Percentiles rank a stretch among this genome's conserved stretches.
Evolutionary conservation across 2,113 vertebrate genomes (phyloP).

Genomic region (Chrysemys picta): DNA sequence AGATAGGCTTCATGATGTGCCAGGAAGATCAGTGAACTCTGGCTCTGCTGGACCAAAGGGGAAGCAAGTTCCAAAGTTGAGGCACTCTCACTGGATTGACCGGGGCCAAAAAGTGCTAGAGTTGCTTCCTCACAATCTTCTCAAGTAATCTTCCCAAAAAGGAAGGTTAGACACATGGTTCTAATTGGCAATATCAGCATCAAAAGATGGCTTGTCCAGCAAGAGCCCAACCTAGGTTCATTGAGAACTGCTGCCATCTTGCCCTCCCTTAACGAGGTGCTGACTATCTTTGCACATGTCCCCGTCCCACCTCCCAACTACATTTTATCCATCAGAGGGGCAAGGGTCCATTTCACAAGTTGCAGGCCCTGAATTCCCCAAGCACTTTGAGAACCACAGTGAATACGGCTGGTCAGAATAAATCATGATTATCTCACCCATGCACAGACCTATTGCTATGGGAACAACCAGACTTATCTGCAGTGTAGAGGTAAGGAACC

Average conservation of each 20-base stretch:
- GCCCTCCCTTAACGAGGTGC: background rate
- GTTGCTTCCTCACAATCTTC: background rate
- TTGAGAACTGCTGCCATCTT: background rate
- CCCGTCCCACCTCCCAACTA: background rate
- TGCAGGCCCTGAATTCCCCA: constrained; percentile 24
- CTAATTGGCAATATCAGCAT: background rate
- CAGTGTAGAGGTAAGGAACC: constrained; percentile 38
- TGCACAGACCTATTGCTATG: constrained; percentile 25
- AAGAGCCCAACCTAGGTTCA: background rate
- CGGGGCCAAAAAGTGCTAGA: background rate
- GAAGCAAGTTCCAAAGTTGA: background rate
- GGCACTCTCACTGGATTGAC: rapidly evolving
- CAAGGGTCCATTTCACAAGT: background rate
- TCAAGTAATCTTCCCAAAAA: background rate
- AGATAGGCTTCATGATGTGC: rapidly evolving
- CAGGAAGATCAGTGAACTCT: background rate
- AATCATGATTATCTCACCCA: background rate
- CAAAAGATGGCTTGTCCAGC: background rate
- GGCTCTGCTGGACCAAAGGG: background rate
- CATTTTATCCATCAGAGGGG: background rate
- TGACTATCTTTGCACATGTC: background rate
- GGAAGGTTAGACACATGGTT: background rate
- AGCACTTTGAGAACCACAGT: background rate
- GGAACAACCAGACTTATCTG: constrained; percentile 53
- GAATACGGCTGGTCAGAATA: constrained; percentile 35